Evolutionary conservation across 2,113 vertebrate species (phyloP).

Genomic region (Campylomormyrus tamandua): DNA sequence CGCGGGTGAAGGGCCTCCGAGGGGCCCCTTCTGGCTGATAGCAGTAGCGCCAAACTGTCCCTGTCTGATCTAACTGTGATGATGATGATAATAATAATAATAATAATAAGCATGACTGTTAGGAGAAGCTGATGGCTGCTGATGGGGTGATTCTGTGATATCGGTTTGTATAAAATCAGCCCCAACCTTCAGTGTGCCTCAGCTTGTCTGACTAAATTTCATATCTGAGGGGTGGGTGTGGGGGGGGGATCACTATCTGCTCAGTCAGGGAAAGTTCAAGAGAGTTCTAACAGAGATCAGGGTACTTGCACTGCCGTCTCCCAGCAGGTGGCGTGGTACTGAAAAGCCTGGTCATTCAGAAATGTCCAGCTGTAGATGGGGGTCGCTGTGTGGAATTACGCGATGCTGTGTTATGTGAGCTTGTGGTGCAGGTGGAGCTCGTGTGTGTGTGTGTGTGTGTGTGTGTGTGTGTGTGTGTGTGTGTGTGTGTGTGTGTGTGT

Average conservation of each 20-base stretch:
- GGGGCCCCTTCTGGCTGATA: not conserved
- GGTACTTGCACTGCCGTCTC: not conserved
- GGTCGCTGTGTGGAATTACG: not conserved
- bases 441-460: not conserved
- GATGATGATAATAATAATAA: not conserved
- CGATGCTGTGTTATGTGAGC: not conserved
- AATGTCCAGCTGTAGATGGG: not conserved
- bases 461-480: too few relatives aligned
- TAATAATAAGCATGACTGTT: not conserved
- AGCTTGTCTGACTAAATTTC: not conserved
- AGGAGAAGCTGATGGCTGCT: not conserved
- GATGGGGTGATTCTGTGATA: not conserved
- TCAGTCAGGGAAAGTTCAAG: not conserved
- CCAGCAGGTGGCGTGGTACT: not conserved
- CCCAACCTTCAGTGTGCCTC: not conserved
- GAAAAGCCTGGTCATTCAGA: not conserved
- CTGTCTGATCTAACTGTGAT: not conserved
- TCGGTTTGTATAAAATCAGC: not conserved
- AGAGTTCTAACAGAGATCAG: not conserved
- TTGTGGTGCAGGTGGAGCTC: not conserved
- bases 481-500: not conserved
- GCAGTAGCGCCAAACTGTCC: not conserved
- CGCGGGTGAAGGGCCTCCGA: not conserved
- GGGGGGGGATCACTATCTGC: not conserved
- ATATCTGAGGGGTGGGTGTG: not conserved